Percentiles rank a stretch among this genome's conserved stretches.
Evolutionary conservation across 2,888 invertebrate species (phyloP).

Genomic region (Siphlonurus alternatus): DNA sequence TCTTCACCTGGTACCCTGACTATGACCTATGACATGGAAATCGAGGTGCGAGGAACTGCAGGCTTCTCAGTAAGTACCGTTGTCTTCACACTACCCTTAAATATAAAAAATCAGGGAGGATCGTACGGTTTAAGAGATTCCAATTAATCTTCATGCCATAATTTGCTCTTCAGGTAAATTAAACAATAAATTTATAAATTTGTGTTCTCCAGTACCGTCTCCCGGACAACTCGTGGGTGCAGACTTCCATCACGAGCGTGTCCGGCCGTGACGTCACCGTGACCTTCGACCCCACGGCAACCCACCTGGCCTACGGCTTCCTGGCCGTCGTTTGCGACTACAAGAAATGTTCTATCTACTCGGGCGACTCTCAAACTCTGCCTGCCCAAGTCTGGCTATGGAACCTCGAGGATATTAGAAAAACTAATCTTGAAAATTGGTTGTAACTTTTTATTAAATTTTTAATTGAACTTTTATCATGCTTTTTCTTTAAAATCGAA

Average conservation of each 20-base stretch:
- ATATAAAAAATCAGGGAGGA: too few species aligned
- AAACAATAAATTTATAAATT: too few species aligned
- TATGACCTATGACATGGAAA: not conserved
- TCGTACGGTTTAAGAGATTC: too few species aligned
- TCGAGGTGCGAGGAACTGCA: not conserved
- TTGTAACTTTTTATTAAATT: too few species aligned
- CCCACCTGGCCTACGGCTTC: not conserved
- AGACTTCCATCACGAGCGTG: not conserved
- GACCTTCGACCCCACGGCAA: not conserved
- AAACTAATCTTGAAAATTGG: too few species aligned
- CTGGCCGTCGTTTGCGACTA: not conserved
- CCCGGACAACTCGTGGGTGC: not conserved
- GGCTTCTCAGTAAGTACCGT: not conserved
- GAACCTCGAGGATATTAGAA: too few species aligned
- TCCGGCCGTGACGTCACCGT: not conserved
- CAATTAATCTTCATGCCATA: too few species aligned
- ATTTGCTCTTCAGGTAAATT: too few species aligned
- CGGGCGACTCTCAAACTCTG: not conserved
- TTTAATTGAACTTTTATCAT: too few species aligned
- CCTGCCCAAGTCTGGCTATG: constrained; percentile 3
- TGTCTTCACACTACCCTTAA: too few species aligned
- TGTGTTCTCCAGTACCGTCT: not conserved
- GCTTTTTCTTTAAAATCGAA: too few species aligned
- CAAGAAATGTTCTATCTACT: not conserved
- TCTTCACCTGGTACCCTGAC: not conserved